Evolutionary conservation across 2,888 invertebrate genomes (phyloP).

Genomic region (Loripinus fragilis): DNA sequence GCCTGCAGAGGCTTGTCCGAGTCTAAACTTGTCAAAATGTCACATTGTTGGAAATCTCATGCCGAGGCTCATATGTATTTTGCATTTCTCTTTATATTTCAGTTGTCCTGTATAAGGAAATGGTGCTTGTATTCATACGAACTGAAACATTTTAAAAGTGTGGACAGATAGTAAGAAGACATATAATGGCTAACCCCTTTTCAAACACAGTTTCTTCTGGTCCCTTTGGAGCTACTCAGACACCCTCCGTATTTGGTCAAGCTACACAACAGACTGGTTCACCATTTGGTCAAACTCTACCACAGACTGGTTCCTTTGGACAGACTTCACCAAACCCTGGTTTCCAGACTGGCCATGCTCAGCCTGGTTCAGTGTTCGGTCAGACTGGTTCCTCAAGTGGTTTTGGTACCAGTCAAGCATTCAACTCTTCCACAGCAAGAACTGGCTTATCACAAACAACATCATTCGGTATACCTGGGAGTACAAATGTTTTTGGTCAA

Average conservation of each 20-base stretch:
- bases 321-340: constrained; percentile 23
- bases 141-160: too few relatives aligned
- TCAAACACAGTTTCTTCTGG: too few relatives aligned
- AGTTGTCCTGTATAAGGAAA: too few relatives aligned
- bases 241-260: constrained; percentile 18
- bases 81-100: too few relatives aligned
- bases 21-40: too few relatives aligned
- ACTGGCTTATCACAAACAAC: neutral
- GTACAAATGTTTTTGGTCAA: constrained; percentile 16
- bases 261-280: neutral
- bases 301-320: constrained; percentile 25
- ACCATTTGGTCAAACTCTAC: constrained; percentile 1
- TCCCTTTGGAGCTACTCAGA: neutral
- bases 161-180: too few relatives aligned
- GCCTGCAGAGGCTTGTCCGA: too few relatives aligned
- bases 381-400: neutral
- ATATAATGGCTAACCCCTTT: too few relatives aligned
- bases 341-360: neutral
- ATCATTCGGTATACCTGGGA: neutral
- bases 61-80: too few relatives aligned
- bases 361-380: constrained; percentile 3
- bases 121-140: too few relatives aligned
- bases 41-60: too few relatives aligned
- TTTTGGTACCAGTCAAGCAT: neutral
- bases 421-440: neutral